Conservation (phyloP, 1,140 invertebrate genomes). For the Megalonaias nervosa region DNA sequence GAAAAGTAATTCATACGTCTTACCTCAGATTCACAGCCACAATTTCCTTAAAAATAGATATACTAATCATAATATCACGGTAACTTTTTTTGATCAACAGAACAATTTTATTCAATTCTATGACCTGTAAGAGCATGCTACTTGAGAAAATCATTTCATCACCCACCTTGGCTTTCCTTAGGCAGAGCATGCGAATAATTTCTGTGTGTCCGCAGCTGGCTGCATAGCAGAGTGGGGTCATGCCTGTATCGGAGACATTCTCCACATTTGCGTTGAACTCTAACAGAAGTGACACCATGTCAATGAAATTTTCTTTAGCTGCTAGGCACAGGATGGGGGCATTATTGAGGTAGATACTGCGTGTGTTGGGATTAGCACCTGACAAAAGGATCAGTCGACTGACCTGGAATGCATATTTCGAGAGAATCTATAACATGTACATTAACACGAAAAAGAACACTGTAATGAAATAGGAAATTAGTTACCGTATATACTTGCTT, state of each 20-base stretch:
- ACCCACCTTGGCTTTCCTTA: constrained; percentile 79
- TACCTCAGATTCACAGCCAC: too few relatives aligned
- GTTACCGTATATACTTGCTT: too few relatives aligned
- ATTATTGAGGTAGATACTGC: constrained; percentile 85
- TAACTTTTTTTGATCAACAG: too few relatives aligned
- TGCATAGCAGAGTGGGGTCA: constrained; percentile 70
- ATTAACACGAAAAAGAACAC: too few relatives aligned
- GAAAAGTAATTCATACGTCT: too few relatives aligned
- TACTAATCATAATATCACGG: too few relatives aligned
- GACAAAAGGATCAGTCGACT: constrained; percentile 90
- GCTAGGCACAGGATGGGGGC: constrained; percentile 91
- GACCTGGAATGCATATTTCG: constrained; percentile 75
- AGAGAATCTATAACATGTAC: too few relatives aligned
- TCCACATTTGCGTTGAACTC: constrained; percentile 67
- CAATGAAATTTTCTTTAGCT: constrained; percentile 86
- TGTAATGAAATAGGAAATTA: too few relatives aligned
- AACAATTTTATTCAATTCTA: too few relatives aligned
- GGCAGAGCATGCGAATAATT: constrained; percentile 84
- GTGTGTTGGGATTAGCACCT: constrained; percentile 87
- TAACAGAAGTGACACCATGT: constrained; percentile 64
- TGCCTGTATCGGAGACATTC: constrained; percentile 58
- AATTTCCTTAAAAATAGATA: too few relatives aligned
- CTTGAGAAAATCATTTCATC: background rate
- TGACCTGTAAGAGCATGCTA: too few relatives aligned
- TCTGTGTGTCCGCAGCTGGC: constrained; percentile 84